phyloP scores from a whole-genome alignment of 2,888 invertebrate genomes.

The Drosophila infuscata region DNA sequence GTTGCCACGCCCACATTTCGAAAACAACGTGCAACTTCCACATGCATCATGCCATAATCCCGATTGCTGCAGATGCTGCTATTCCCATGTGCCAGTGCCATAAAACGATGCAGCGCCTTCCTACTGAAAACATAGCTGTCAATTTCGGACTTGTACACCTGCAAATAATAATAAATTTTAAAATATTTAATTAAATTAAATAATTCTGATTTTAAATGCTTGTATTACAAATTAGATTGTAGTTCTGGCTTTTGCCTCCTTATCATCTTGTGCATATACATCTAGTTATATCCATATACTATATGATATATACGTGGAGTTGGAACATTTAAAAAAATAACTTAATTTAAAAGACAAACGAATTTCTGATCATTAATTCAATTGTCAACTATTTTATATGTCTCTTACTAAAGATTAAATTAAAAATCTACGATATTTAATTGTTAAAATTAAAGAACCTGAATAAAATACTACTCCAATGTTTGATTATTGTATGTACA shows the following conservation, averaged over 20 bases:
- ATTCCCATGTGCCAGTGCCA: constrained; percentile 90
- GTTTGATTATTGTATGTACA: neutral
- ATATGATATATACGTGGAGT: no score
- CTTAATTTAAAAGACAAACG: no score
- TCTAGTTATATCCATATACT: neutral
- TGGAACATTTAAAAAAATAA: no score
- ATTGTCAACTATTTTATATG: neutral
- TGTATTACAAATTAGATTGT: neutral
- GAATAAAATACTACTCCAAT: neutral
- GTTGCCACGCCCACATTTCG: constrained; percentile 94
- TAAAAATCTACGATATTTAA: neutral
- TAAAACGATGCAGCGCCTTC: constrained; percentile 91
- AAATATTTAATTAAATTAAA: neutral
- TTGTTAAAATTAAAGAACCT: neutral
- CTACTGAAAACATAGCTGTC: constrained; percentile 96
- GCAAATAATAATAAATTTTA: neutral
- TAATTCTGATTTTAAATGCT: neutral
- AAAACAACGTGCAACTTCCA: constrained; percentile 89
- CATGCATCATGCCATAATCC: constrained; percentile 84
- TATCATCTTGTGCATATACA: no score
- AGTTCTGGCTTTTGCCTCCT: no score
- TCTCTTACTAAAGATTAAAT: neutral
- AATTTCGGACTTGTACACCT: constrained; percentile 95
- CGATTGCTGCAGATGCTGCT: constrained; percentile 86
- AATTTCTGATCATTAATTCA: neutral